These are phyloP conservation scores for Colletes gigas DNA, from an alignment of 1,140 invertebrate genomes.

Conservation along the genomic window DNA sequence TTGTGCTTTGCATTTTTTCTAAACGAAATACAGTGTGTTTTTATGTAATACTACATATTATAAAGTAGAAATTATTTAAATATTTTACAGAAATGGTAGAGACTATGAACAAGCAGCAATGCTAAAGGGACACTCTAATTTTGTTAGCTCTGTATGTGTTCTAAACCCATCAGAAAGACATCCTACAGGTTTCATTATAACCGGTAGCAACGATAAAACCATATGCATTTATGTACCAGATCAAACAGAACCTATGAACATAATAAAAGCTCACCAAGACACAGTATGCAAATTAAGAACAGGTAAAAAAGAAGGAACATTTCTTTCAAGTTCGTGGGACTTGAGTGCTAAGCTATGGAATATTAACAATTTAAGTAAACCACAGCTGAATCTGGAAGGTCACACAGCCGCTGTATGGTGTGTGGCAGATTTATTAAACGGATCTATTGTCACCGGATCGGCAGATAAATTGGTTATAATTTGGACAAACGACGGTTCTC, in stretches of 20 bases:
- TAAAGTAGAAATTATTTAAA: conserved; percentile 8
- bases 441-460: conserved; percentile 89
- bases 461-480: conserved; percentile 95
- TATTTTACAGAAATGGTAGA: conserved; percentile 80
- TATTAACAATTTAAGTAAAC: conserved; percentile 80
- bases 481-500: conserved; percentile 86
- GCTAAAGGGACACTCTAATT: conserved; percentile 92
- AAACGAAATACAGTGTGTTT: not conserved
- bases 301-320: conserved; percentile 81
- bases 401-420: conserved; percentile 96
- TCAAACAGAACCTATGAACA: conserved; percentile 83
- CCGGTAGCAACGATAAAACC: conserved; percentile 93
- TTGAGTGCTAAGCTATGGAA: conserved; percentile 92
- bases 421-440: conserved; percentile 84
- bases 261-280: conserved; percentile 90
- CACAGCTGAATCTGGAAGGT: conserved; percentile 84
- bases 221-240: conserved; percentile 89
- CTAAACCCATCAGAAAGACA: conserved; percentile 85
- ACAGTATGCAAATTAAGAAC: conserved; percentile 86
- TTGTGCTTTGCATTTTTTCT: not conserved
- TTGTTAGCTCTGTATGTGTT: conserved; percentile 90
- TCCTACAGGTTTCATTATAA: conserved; percentile 90
- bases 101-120: conserved; percentile 84
- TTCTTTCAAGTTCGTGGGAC: conserved; percentile 95
- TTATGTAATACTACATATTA: conserved; percentile 12